These are phyloP conservation scores for Lordiphosa fenestrarum DNA, from an alignment of 2,888 invertebrate genomes.

Conservation along the genomic window DNA sequence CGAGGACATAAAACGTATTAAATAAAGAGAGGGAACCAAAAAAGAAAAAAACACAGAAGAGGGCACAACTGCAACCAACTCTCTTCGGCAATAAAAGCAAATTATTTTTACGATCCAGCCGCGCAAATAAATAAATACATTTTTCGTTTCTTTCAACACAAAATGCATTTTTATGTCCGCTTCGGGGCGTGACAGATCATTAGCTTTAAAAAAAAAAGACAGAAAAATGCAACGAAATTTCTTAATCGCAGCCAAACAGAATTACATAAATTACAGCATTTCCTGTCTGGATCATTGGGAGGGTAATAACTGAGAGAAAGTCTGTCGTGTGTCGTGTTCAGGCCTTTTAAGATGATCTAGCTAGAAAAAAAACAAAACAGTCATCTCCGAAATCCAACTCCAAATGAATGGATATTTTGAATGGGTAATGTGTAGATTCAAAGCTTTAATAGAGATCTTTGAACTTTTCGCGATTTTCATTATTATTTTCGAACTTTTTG, in stretches of 20 bases:
- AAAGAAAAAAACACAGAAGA: conserved; percentile 32
- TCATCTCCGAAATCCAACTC: too few relatives aligned
- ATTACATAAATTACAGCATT: conserved; percentile 42
- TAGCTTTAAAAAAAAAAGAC: conserved; percentile 23
- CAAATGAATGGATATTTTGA: too few relatives aligned
- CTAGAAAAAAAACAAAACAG: too few relatives aligned
- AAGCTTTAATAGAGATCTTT: too few relatives aligned
- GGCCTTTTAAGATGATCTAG: not conserved
- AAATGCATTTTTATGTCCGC: conserved; percentile 50
- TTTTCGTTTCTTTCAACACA: conserved; percentile 24
- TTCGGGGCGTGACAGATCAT: conserved; percentile 40
- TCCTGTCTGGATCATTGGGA: conserved; percentile 19
- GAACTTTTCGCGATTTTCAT: too few relatives aligned
- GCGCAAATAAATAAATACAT: conserved; percentile 65
- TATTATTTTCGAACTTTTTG: too few relatives aligned
- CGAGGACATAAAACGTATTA: conserved; percentile 59
- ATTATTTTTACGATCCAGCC: conserved; percentile 66
- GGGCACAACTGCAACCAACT: conserved; percentile 29
- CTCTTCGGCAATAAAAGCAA: conserved; percentile 58
- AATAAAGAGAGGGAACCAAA: conserved; percentile 52
- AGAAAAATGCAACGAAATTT: conserved; percentile 22
- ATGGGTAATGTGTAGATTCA: too few relatives aligned
- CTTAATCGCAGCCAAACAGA: conserved; percentile 25
- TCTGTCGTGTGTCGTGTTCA: not conserved
- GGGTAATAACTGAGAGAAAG: conserved; percentile 4